Conservation (phyloP, 1,140 invertebrate genomes). For the Cydia splendana region DNA sequence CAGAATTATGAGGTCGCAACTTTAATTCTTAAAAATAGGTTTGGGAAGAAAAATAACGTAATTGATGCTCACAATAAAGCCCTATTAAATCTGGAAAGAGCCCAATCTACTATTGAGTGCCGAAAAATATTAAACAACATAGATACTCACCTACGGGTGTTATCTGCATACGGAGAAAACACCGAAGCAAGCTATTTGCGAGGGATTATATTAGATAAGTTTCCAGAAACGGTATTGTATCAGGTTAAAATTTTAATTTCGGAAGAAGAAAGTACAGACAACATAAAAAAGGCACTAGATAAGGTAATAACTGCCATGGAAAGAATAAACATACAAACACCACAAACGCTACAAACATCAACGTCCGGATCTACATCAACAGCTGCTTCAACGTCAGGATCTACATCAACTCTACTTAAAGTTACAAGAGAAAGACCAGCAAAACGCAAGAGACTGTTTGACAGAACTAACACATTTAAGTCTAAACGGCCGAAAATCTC, state of each 20-base stretch:
- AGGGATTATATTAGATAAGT: not conserved
- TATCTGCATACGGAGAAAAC: not conserved
- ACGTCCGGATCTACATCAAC: not conserved
- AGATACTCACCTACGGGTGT: not conserved
- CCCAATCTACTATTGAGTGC: not conserved
- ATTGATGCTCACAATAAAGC: too few relatives aligned
- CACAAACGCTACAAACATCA: not conserved
- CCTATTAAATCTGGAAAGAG: too few relatives aligned
- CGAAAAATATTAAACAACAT: not conserved
- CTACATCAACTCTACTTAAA: not conserved
- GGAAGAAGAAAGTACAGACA: not conserved
- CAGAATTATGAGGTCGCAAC: too few relatives aligned
- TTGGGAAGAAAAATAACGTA: too few relatives aligned
- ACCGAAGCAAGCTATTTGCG: not conserved
- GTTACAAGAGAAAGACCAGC: not conserved
- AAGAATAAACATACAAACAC: not conserved
- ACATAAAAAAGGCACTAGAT: not conserved
- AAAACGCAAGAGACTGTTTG: not conserved
- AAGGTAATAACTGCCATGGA: not conserved
- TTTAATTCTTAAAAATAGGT: too few relatives aligned
- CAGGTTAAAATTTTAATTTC: not conserved
- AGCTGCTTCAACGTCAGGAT: not conserved
- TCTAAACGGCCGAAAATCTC: not conserved
- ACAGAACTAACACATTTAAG: not conserved
- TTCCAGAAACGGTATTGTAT: slow-evolving; percentile 14